A percentile compares a stretch with the other conserved stretches of the same genome.
Conservation (phyloP, 2,888 invertebrate genomes). For the Clanis bilineata region DNA sequence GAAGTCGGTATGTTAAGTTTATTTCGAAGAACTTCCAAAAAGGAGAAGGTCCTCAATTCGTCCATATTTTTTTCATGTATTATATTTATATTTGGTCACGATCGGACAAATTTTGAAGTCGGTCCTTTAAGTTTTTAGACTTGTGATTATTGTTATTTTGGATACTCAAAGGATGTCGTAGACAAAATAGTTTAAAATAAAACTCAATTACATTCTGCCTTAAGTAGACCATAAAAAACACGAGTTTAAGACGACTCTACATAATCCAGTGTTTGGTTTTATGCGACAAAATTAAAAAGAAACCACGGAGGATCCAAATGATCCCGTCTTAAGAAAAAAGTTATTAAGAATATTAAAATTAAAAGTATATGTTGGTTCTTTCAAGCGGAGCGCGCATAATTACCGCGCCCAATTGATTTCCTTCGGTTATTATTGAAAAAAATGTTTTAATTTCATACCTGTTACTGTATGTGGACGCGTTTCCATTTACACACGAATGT, state of each 20-base stretch:
- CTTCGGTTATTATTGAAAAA: constrained; percentile 13
- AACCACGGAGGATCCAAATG: not conserved
- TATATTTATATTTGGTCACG: too few relatives aligned
- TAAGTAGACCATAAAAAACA: not conserved
- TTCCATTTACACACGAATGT: not conserved
- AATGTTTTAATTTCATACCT: constrained; percentile 16
- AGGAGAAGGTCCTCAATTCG: too few relatives aligned
- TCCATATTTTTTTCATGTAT: too few relatives aligned
- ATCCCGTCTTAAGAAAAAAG: not conserved
- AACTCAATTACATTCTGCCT: not conserved
- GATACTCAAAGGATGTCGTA: not conserved
- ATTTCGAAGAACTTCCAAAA: too few relatives aligned
- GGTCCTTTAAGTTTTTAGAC: too few relatives aligned
- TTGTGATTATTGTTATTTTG: too few relatives aligned
- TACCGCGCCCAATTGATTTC: constrained; percentile 13
- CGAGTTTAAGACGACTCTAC: not conserved
- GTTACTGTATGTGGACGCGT: not conserved
- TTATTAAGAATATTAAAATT: constrained; percentile 6
- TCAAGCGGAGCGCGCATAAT: constrained; percentile 3
- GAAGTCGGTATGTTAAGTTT: too few relatives aligned
- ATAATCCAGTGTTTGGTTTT: not conserved
- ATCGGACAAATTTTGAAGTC: too few relatives aligned
- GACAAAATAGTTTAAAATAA: not conserved
- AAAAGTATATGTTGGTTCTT: constrained; percentile 6
- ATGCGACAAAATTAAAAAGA: not conserved